Conservation (phyloP, 2,113 vertebrate species). For the Nycticebus coucang region DNA sequence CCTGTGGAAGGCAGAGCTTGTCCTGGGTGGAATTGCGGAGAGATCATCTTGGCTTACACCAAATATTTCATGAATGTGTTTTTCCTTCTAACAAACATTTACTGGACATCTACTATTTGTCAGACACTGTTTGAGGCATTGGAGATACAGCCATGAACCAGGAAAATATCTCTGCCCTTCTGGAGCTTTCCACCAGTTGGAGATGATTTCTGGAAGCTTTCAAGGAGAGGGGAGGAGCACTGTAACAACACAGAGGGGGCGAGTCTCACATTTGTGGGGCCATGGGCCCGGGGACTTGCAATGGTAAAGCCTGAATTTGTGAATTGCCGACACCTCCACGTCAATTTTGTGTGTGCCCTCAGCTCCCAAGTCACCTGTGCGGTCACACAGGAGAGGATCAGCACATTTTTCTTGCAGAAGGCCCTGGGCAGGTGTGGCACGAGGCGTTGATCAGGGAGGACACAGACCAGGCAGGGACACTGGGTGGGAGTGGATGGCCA, state of each 20-base stretch:
- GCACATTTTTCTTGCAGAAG: neutral
- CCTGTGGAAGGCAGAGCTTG: neutral
- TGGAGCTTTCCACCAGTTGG: neutral
- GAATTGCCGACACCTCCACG: neutral
- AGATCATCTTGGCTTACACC: neutral
- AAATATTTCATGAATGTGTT: rapidly evolving
- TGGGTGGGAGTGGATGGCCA: rapidly evolving
- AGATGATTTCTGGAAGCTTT: neutral
- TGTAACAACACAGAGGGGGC: rapidly evolving
- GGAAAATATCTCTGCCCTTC: neutral
- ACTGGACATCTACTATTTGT: neutral
- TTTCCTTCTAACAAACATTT: neutral
- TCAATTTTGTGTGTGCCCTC: rapidly evolving
- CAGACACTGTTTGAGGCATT: neutral
- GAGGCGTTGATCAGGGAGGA: neutral
- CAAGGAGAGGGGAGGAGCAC: neutral
- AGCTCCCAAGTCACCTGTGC: neutral
- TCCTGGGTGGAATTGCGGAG: neutral
- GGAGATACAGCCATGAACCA: neutral
- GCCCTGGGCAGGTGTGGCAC: neutral
- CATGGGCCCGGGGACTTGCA: neutral
- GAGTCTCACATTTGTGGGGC: neutral
- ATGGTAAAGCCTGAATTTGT: neutral
- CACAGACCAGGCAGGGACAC: neutral
- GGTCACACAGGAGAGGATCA: neutral